Evolutionary conservation across 2,797 vertebrate genomes (phyloP).

Genomic region (Hippopotamyrus pictus): DNA sequence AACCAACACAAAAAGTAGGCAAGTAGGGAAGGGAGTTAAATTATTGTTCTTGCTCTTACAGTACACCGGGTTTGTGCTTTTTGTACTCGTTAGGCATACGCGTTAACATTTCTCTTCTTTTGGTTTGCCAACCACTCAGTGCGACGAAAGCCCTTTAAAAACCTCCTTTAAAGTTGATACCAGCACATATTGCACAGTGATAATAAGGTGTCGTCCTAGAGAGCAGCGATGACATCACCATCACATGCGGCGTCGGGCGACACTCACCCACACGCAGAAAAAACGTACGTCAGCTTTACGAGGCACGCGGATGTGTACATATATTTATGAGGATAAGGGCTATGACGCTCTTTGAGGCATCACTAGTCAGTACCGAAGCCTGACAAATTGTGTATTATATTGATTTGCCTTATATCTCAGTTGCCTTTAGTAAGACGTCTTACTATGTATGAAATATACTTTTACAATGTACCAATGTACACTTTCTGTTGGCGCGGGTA

Average conservation of each 20-base stretch:
- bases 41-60: not conserved
- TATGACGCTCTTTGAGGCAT: slow-evolving; percentile 27
- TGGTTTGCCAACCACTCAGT: slow-evolving; percentile 33
- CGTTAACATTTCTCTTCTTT: not conserved
- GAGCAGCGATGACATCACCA: not conserved
- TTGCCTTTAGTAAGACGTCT: slow-evolving; percentile 75
- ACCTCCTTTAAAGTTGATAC: slow-evolving; percentile 39
- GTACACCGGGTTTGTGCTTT: slow-evolving; percentile 7
- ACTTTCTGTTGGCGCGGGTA: slow-evolving; percentile 19
- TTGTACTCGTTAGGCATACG: not conserved
- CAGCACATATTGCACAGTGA: slow-evolving; percentile 22
- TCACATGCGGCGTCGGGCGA: not conserved
- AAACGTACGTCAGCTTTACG: slow-evolving; percentile 1
- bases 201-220: not conserved
- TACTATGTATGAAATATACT: slow-evolving; percentile 50
- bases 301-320: slow-evolving; percentile 31
- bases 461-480: slow-evolving; percentile 28
- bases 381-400: slow-evolving; percentile 45
- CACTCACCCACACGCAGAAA: slow-evolving; percentile 8
- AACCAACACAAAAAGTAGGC: not conserved
- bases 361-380: slow-evolving; percentile 26
- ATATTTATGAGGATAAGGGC: slow-evolving; percentile 33
- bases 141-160: slow-evolving; percentile 62
- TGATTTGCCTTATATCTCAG: slow-evolving; percentile 89
- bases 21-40: not conserved